These are phyloP conservation scores for Zoanthus sociatus DNA, from an alignment of 92 coral and sea anemone genomes.

Conservation along the genomic window DNA sequence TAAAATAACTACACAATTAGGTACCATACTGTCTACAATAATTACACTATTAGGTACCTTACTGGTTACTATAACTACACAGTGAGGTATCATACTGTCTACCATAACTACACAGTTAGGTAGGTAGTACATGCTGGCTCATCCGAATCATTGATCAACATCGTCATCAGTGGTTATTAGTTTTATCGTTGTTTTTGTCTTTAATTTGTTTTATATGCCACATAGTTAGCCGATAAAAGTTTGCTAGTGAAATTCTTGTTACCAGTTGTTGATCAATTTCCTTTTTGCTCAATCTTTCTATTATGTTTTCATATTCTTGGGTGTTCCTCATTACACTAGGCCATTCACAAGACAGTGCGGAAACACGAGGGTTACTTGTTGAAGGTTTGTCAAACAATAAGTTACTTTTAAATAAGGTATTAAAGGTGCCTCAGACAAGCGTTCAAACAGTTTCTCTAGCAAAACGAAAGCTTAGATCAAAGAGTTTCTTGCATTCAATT, in stretches of 20 bases:
- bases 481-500: neutral
- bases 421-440: too few relatives aligned
- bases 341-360: conserved; percentile 86
- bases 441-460: too few relatives aligned
- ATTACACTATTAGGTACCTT: too few relatives aligned
- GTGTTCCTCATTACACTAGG: conserved; percentile 42
- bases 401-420: neutral
- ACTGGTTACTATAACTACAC: neutral
- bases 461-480: too few relatives aligned
- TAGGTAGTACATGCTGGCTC: too few relatives aligned
- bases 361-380: conserved; percentile 92
- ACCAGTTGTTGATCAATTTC: neutral
- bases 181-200: too few relatives aligned
- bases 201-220: too few relatives aligned
- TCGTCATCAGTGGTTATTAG: too few relatives aligned
- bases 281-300: neutral
- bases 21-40: neutral
- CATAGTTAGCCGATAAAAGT: too few relatives aligned
- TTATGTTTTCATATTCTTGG: neutral
- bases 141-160: too few relatives aligned
- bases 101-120: neutral
- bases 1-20: neutral
- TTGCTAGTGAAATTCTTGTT: too few relatives aligned
- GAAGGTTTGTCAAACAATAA: conserved; percentile 65
- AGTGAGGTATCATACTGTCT: neutral